phyloP scores from a whole-genome alignment of 2,113 vertebrate species.

The Manacus vitellinus region DNA sequence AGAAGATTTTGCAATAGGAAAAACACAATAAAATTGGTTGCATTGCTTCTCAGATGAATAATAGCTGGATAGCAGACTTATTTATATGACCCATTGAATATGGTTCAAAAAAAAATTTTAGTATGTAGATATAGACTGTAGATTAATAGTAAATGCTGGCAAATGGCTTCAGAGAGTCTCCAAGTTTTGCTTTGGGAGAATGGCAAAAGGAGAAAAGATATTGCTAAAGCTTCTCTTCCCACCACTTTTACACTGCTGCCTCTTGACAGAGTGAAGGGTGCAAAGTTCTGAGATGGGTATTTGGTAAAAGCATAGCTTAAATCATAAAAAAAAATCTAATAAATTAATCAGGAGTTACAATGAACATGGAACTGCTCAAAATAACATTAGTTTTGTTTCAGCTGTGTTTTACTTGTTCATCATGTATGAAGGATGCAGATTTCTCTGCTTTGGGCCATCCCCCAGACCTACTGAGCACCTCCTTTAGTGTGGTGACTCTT shows the following conservation, averaged over 20 bases:
- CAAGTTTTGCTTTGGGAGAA: slow-evolving; percentile 9
- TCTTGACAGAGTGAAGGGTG: neutral
- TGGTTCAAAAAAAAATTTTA: rapidly evolving
- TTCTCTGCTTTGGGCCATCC: neutral
- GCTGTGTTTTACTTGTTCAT: neutral
- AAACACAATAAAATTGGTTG: neutral
- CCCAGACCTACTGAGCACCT: neutral
- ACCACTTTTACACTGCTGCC: neutral
- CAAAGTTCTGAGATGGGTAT: neutral
- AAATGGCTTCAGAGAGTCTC: neutral
- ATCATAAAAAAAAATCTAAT: neutral
- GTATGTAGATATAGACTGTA: neutral
- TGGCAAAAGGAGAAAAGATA: neutral
- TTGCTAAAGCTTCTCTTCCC: neutral
- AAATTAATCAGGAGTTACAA: neutral
- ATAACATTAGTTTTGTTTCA: neutral
- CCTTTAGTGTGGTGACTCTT: neutral
- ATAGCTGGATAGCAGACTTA: neutral
- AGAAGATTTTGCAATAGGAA: neutral
- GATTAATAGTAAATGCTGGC: neutral
- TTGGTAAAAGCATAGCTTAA: neutral
- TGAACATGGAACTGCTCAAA: neutral
- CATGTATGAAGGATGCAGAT: neutral
- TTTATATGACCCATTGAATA: neutral
- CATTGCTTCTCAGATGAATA: neutral